phyloP scores from a whole-genome alignment of 2,888 invertebrate genomes.

The Oxyscelio sp. region DNA sequence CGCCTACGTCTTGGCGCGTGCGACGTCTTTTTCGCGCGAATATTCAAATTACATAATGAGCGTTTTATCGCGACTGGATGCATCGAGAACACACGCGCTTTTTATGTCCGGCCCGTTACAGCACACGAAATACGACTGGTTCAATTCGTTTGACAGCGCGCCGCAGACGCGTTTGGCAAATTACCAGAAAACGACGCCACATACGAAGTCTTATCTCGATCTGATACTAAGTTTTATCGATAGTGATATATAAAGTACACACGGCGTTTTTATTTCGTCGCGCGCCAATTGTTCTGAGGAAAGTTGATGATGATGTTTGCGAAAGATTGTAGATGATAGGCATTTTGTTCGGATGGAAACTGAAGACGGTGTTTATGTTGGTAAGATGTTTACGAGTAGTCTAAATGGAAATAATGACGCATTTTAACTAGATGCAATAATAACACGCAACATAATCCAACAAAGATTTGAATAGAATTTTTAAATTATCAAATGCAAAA shows the following conservation, averaged over 20 bases:
- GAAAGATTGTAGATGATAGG: conserved; percentile 30
- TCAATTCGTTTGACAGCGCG: conserved; percentile 59
- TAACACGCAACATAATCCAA: too few relatives aligned
- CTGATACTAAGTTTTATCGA: conserved; percentile 73
- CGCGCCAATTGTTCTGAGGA: conserved; percentile 63
- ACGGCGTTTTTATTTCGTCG: conserved; percentile 44
- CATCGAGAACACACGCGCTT: conserved; percentile 56
- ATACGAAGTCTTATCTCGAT: conserved; percentile 67
- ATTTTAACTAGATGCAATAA: too few relatives aligned
- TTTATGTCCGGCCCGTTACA: conserved; percentile 41
- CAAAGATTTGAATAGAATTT: too few relatives aligned
- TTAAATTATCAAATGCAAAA: too few relatives aligned
- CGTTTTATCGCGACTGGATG: conserved; percentile 45
- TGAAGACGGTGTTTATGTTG: background rate
- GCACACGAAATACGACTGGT: conserved; percentile 51
- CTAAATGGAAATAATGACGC: too few relatives aligned
- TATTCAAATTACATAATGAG: conserved; percentile 58
- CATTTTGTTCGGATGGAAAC: conserved; percentile 16
- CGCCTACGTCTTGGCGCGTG: conserved; percentile 33
- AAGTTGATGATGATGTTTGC: conserved; percentile 50
- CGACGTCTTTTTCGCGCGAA: conserved; percentile 35
- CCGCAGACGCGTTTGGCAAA: conserved; percentile 66
- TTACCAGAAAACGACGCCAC: conserved; percentile 69
- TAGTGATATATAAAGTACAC: conserved; percentile 72
- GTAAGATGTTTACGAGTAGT: too few relatives aligned